Evolutionary conservation across 2,113 vertebrate genomes (phyloP), one percentile per base, ranked within the genome.

Genomic region (Murina feae): DNA sequence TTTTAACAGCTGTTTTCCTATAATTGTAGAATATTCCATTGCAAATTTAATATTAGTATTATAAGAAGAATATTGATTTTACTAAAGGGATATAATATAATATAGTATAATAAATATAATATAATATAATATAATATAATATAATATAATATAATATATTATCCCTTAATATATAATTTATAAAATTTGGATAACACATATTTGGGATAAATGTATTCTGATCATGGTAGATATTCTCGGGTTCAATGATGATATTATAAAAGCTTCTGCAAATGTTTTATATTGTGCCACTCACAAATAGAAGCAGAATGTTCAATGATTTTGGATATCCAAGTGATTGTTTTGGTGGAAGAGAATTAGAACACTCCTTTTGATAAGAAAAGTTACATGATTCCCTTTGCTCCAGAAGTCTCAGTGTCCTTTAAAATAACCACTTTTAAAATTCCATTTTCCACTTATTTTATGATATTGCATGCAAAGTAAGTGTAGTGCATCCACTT

Each of bases 231-330:
- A 76, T 81, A 93, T 58, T 79, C 79, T 42, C 44, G 16, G 35
- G 6, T 65, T 95, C 39, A 90, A 69, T 92, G 32, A 69, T 28
- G 30, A 90, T 83, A 81, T 58, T 88, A 53, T 92, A 88, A 90
- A 97, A 90, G 13, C 18, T 35, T 93, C 58, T 60, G 21, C 17
- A 39, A 84, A 92, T 51, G 35, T 63, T 93, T 93, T 88, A 44
- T 37, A 78, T 72, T 47, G 10, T 44, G 12, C 17, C 37, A 88
- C 14, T 90, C 60, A 80, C 1, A 87, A 88, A 53, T 75, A 55
- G 74, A 83, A 85, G 21, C 37, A 95, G 44, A 68, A 58, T 71
- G 69, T n/a, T 4, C 10, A 72, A 30, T n/a, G n/a, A n/a, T n/a
- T n/a, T n/a, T n/a, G n/a, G n/a, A n/a, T n/a, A n/a, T n/a, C n/a